Conservation (phyloP, 2,113 vertebrate genomes). For the Bambusicola thoracicus region DNA sequence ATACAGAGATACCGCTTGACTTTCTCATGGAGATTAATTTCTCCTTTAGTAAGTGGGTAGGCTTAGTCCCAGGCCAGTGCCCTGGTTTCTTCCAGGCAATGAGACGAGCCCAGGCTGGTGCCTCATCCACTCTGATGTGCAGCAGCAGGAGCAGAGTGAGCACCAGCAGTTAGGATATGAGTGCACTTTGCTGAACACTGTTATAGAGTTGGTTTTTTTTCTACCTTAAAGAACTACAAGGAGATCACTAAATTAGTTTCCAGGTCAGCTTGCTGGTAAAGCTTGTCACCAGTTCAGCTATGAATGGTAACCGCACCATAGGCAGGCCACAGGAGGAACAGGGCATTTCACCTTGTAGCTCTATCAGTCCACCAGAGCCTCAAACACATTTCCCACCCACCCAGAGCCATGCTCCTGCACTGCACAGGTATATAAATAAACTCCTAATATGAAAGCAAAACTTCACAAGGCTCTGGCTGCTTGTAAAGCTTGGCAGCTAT, state of each 20-base stretch:
- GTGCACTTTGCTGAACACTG: fast-evolving
- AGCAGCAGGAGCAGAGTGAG: background rate
- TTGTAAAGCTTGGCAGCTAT: conserved; percentile 59
- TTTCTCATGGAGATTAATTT: conserved; percentile 31
- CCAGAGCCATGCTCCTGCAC: conserved; percentile 21
- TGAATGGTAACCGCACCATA: background rate
- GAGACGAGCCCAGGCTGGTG: background rate
- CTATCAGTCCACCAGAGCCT: conserved; percentile 2
- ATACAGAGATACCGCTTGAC: background rate
- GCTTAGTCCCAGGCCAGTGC: background rate
- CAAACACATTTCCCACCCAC: conserved; percentile 27
- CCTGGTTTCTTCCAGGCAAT: background rate
- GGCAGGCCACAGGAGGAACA: conserved; percentile 15
- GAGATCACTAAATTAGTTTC: conserved; percentile 2
- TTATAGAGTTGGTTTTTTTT: background rate
- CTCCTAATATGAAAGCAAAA: conserved; percentile 60
- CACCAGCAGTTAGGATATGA: background rate
- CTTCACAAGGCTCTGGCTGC: conserved; percentile 48
- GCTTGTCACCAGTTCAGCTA: conserved; percentile 34
- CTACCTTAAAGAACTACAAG: background rate
- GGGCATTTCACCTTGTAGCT: background rate
- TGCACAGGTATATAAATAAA: conserved; percentile 58
- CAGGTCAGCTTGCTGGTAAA: conserved; percentile 18
- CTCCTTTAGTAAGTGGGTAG: background rate
- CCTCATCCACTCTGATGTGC: background rate